phyloP scores from a whole-genome alignment of 2,888 invertebrate genomes.

The Allacma fusca region DNA sequence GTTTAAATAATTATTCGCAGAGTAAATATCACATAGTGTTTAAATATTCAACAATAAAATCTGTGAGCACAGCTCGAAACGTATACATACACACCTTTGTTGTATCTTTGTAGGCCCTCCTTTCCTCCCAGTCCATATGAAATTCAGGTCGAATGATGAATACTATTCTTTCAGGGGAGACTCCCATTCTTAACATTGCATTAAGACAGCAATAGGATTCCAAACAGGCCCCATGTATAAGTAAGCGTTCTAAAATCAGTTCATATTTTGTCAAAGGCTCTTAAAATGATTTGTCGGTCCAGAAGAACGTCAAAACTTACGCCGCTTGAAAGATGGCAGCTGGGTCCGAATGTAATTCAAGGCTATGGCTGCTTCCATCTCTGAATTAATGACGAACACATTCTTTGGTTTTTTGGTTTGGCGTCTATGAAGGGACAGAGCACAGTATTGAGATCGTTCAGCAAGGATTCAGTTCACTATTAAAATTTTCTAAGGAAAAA shows the following conservation, averaged over 20 bases:
- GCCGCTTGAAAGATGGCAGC: slow-evolving; percentile 8
- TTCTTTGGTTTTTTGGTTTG: slow-evolving; percentile 67
- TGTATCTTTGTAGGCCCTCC: slow-evolving; percentile 35
- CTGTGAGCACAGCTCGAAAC: no score
- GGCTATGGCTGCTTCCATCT: slow-evolving; percentile 66
- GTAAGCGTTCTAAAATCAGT: slow-evolving; percentile 47
- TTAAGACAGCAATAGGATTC: slow-evolving; percentile 74
- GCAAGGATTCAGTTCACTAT: no score
- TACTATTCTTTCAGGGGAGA: slow-evolving; percentile 69
- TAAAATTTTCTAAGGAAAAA: slow-evolving; percentile 10
- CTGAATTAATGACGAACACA: slow-evolving; percentile 71
- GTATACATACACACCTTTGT: slow-evolving; percentile 27
- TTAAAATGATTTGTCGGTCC: background rate
- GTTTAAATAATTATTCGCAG: background rate
- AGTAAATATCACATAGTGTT: background rate
- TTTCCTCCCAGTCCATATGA: slow-evolving; percentile 52
- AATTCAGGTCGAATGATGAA: slow-evolving; percentile 65
- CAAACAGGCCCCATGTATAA: slow-evolving; percentile 75
- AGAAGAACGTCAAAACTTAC: slow-evolving; percentile 19
- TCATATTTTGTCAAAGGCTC: background rate
- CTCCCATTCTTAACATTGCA: slow-evolving; percentile 70
- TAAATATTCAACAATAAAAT: no score
- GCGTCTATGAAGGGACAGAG: slow-evolving; percentile 48
- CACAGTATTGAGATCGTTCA: no score
- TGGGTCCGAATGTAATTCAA: slow-evolving; percentile 61